These are phyloP conservation scores for Onychorhynchus coronatus DNA, from an alignment of 2,113 vertebrate species.

Conservation along the genomic window DNA sequence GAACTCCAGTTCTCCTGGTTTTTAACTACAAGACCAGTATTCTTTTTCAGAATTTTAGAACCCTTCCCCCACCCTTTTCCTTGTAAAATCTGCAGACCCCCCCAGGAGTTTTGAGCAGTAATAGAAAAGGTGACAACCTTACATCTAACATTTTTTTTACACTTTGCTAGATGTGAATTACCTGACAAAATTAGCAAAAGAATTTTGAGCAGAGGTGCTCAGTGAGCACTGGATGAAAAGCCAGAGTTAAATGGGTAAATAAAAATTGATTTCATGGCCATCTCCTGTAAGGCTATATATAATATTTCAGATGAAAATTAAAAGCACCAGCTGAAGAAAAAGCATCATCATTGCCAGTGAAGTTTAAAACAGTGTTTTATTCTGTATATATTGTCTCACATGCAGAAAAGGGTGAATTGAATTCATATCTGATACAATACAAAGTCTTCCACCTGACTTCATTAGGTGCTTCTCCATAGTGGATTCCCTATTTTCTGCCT, in stretches of 20 bases:
- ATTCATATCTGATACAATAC: constrained; percentile 72
- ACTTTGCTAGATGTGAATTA: constrained; percentile 56
- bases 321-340: constrained; percentile 41
- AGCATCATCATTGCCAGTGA: constrained; percentile 59
- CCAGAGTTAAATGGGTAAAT: constrained; percentile 4
- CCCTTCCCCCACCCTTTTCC: neutral
- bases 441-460: constrained; percentile 78
- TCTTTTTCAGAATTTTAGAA: constrained; percentile 44
- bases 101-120: neutral
- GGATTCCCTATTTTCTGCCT: constrained; percentile 60
- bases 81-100: constrained; percentile 6
- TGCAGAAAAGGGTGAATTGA: constrained; percentile 71
- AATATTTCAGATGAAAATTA: constrained; percentile 38
- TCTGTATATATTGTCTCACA: constrained; percentile 59
- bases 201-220: neutral
- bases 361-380: constrained; percentile 62
- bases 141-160: neutral
- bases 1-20: constrained; percentile 52
- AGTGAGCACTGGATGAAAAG: neutral
- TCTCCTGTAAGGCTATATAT: neutral
- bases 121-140: constrained; percentile 50
- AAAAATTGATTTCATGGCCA: neutral
- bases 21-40: constrained; percentile 69
- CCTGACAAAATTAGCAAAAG: constrained; percentile 7
- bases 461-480: constrained; percentile 76